These are phyloP conservation scores for Carcinoscorpius rotundicauda DNA, from an alignment of 1,140 invertebrate genomes.

Conservation along the genomic window DNA sequence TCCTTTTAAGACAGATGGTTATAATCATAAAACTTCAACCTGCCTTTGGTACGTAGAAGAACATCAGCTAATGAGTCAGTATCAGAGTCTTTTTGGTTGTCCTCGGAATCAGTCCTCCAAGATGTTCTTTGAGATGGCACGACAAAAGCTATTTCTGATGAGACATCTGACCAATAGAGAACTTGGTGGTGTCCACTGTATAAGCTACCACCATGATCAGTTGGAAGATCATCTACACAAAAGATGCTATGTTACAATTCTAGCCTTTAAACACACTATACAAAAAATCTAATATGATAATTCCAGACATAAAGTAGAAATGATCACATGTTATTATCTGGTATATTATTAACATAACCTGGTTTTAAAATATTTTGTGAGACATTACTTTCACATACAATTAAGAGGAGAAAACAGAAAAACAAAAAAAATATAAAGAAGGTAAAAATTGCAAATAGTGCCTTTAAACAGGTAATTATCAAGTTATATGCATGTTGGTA, in stretches of 20 bases:
- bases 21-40: too few species aligned
- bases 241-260: neutral
- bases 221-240: constrained; percentile 16
- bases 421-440: too few species aligned
- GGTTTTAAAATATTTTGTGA: too few species aligned
- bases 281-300: neutral
- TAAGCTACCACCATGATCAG: constrained; percentile 45
- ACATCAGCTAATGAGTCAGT: constrained; percentile 7
- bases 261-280: neutral
- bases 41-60: neutral
- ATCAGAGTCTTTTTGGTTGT: constrained; percentile 6
- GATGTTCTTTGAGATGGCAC: constrained; percentile 45
- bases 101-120: constrained; percentile 33
- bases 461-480: too few species aligned
- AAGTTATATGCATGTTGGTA: too few species aligned
- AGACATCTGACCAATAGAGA: constrained; percentile 93
- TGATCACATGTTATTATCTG: too few species aligned
- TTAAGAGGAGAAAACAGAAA: too few species aligned
- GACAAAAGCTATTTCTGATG: constrained; percentile 85
- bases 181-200: constrained; percentile 60
- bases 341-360: too few species aligned
- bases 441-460: too few species aligned
- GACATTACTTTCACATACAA: too few species aligned
- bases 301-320: too few species aligned
- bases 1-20: too few species aligned